Percentiles rank a stretch among this genome's conserved stretches.
phyloP scores from a whole-genome alignment of 2,797 vertebrate genomes.

The Molothrus ater region DNA sequence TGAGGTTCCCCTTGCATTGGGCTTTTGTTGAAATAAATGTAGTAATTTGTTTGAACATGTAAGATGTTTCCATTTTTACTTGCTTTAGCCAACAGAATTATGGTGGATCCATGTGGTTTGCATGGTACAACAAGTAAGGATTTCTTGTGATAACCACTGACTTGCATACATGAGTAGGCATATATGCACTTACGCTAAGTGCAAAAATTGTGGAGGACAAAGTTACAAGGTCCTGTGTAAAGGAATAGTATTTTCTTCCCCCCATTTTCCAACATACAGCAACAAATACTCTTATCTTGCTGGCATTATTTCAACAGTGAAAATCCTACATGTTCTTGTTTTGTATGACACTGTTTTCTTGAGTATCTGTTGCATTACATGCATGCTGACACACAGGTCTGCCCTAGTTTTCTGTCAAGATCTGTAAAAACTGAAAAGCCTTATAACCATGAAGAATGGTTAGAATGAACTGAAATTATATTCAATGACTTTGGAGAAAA shows the following conservation, averaged over 20 bases:
- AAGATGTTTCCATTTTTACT: neutral
- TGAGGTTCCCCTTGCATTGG: neutral
- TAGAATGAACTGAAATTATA: neutral
- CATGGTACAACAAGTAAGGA: neutral
- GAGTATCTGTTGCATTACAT: neutral
- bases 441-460: neutral
- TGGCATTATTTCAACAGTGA: neutral
- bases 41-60: neutral
- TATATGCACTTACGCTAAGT: neutral
- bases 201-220: neutral
- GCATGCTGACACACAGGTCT: neutral
- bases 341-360: neutral
- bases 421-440: neutral
- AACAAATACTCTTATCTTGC: neutral
- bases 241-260: neutral
- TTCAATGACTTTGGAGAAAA: neutral
- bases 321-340: neutral
- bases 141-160: neutral
- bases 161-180: neutral
- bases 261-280: neutral
- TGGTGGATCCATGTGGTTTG: neutral
- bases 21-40: neutral
- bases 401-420: neutral
- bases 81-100: neutral
- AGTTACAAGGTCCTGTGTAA: neutral